A percentile compares a stretch with the other conserved stretches of the same genome.
Evolutionary conservation across 2,113 vertebrate genomes (phyloP).

Genomic region (Python bivittatus): DNA sequence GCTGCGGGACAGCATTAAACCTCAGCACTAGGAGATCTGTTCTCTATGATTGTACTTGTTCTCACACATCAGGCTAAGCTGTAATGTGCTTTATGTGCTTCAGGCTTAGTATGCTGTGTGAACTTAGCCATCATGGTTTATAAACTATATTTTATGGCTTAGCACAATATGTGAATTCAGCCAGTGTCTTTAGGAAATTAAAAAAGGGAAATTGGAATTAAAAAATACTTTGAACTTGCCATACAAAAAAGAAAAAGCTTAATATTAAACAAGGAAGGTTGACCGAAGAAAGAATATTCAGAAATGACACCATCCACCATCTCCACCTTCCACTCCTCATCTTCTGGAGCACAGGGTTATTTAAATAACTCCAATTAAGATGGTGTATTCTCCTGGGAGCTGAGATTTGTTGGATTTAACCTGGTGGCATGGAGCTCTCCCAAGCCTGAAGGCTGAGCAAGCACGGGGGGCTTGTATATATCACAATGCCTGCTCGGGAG

Average conservation of each 20-base stretch:
- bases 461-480: no score
- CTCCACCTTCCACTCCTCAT: not conserved
- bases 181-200: not conserved
- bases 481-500: not conserved
- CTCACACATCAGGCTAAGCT: not conserved
- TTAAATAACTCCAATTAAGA: not conserved
- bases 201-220: not conserved
- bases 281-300: not conserved
- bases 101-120: not conserved
- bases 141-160: not conserved
- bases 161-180: not conserved
- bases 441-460: no score
- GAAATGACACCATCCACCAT: not conserved
- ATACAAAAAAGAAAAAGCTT: not conserved
- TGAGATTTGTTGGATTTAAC: not conserved
- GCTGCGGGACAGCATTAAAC: not conserved
- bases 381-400: not conserved
- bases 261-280: not conserved
- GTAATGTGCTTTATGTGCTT: not conserved
- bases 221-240: not conserved
- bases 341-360: not conserved
- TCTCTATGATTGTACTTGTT: not conserved
- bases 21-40: not conserved
- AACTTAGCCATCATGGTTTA: not conserved
- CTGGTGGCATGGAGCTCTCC: not conserved